Conservation (phyloP, 2,113 vertebrate species). For the Cryptotis parvus region DNA sequence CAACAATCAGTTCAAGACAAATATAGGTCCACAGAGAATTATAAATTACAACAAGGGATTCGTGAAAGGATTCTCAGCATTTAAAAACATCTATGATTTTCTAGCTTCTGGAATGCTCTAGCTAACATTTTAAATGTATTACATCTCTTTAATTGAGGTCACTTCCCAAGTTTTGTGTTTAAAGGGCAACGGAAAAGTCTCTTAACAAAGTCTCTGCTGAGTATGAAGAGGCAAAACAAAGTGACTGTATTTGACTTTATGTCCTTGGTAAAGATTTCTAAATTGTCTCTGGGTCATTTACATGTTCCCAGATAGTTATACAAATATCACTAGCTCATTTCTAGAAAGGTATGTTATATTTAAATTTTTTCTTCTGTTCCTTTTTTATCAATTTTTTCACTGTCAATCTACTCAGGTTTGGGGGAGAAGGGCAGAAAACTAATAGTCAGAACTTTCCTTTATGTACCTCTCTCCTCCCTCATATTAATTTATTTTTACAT, state of each 20-base stretch:
- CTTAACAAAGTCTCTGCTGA: slow-evolving; percentile 77
- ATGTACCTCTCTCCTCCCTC: not conserved
- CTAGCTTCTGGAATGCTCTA: slow-evolving; percentile 71
- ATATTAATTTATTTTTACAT: not conserved
- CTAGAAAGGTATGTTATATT: slow-evolving; percentile 17
- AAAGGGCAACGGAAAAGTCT: slow-evolving; percentile 77
- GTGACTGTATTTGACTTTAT: slow-evolving; percentile 59
- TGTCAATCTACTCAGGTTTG: not conserved
- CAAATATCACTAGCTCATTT: slow-evolving; percentile 36
- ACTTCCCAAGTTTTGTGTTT: slow-evolving; percentile 71
- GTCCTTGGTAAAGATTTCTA: slow-evolving; percentile 62
- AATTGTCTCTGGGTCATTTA: slow-evolving; percentile 60
- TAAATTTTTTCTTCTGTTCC: slow-evolving; percentile 52
- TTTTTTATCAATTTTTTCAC: not conserved
- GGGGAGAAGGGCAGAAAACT: slow-evolving; percentile 24
- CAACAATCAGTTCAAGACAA: slow-evolving; percentile 87
- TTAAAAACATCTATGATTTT: slow-evolving; percentile 80
- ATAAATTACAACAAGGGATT: slow-evolving; percentile 87
- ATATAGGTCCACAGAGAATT: slow-evolving; percentile 87
- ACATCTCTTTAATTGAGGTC: slow-evolving; percentile 70
- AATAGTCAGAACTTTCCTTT: not conserved
- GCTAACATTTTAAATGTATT: slow-evolving; percentile 46
- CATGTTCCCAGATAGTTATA: slow-evolving; percentile 5
- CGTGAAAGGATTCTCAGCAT: slow-evolving; percentile 83
- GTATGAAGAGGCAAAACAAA: slow-evolving; percentile 67